Conservation (phyloP, 2,797 vertebrate genomes). For the Sebastolobus altivelis region DNA sequence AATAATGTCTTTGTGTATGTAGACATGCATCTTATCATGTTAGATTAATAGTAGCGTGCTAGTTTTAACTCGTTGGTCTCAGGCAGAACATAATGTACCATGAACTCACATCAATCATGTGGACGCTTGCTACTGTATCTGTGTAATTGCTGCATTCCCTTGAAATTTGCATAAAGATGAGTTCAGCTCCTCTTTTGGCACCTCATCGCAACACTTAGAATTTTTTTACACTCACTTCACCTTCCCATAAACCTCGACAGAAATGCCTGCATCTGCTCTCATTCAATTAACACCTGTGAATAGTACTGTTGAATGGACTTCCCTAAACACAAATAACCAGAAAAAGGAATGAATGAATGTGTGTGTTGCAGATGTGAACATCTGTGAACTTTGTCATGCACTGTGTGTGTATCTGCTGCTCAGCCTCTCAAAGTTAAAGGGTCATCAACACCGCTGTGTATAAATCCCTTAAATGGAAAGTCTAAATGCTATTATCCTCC, state of each 20-base stretch:
- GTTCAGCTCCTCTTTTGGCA: conserved; percentile 59
- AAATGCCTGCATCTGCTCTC: conserved; percentile 46
- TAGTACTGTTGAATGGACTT: conserved; percentile 18
- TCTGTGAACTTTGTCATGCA: conserved; percentile 30
- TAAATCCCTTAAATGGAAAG: conserved; percentile 76
- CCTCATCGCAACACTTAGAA: conserved; percentile 21
- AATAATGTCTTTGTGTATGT: background rate
- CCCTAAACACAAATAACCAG: conserved; percentile 21
- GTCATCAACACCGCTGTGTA: conserved; percentile 57
- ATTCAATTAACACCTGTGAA: conserved; percentile 32
- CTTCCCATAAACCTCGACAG: conserved; percentile 33
- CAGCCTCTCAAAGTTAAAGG: conserved; percentile 64
- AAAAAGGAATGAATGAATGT: conserved; percentile 17
- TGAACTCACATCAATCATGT: conserved; percentile 46
- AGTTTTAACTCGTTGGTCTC: conserved; percentile 22
- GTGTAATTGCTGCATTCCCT: conserved; percentile 52
- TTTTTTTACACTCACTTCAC: conserved; percentile 41
- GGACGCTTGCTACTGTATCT: conserved; percentile 29
- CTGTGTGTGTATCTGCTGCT: conserved; percentile 25
- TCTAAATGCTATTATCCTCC: conserved; percentile 76
- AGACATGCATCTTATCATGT: background rate
- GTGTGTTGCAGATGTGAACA: conserved; percentile 22
- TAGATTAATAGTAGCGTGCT: background rate
- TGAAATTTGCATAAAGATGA: conserved; percentile 67
- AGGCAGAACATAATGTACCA: conserved; percentile 32